Evolutionary conservation across 2,797 vertebrate species (phyloP).

Genomic region (Glossophaga mutica): DNA sequence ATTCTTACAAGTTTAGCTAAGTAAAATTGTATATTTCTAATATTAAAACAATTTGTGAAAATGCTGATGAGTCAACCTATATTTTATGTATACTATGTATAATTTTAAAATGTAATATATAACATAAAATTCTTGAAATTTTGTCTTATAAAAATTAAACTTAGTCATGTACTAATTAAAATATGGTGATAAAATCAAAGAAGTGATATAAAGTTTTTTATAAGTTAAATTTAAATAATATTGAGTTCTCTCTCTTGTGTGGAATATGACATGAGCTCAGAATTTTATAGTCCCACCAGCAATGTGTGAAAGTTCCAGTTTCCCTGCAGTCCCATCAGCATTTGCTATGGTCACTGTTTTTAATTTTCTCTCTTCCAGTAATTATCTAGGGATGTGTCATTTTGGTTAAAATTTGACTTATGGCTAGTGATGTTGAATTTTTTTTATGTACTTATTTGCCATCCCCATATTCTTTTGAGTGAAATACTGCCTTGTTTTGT

Average conservation of each 20-base stretch:
- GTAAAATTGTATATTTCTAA: neutral
- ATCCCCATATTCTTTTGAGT: neutral
- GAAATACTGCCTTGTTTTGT: neutral
- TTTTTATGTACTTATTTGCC: neutral
- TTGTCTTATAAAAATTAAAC: neutral
- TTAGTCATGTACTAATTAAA: neutral
- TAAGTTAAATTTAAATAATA: neutral
- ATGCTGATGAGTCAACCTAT: neutral
- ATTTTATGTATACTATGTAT: neutral
- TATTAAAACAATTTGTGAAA: neutral
- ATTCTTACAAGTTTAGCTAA: neutral
- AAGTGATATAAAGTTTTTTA: neutral
- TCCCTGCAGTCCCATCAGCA: neutral
- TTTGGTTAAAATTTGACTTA: neutral
- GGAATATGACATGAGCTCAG: neutral
- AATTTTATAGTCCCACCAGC: neutral
- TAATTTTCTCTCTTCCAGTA: neutral
- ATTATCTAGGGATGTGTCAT: neutral
- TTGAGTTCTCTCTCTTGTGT: neutral
- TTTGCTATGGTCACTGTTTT: neutral
- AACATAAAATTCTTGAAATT: neutral
- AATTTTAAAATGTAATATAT: neutral
- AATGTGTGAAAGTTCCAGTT: neutral
- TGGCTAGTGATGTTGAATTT: neutral
- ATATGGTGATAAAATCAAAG: neutral